Evolutionary conservation across 2,113 vertebrate genomes (phyloP).

Genomic region (Dunckerocampus dactyliophorus): DNA sequence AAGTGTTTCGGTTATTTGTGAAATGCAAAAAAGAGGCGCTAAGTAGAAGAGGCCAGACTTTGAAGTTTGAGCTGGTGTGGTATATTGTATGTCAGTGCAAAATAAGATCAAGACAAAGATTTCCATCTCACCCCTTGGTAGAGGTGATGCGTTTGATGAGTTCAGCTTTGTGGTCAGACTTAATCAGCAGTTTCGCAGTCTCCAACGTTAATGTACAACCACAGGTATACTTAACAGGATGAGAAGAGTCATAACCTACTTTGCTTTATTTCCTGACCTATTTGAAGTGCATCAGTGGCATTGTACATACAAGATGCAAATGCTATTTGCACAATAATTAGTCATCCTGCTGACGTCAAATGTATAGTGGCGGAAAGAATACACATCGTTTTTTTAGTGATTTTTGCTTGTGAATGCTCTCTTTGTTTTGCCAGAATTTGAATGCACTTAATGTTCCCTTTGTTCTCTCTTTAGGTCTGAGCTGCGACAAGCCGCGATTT

Average conservation of each 20-base stretch:
- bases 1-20: conserved; percentile 27
- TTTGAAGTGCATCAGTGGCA: conserved; percentile 56
- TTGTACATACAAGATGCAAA: conserved; percentile 39
- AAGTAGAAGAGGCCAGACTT: conserved; percentile 41
- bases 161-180: conserved; percentile 64
- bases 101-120: conserved; percentile 61
- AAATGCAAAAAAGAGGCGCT: conserved; percentile 43
- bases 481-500: conserved; percentile 27
- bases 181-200: conserved; percentile 64
- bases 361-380: background rate
- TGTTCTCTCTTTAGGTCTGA: conserved; percentile 49
- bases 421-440: conserved; percentile 19
- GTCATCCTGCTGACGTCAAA: background rate
- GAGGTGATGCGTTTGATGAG: conserved; percentile 62
- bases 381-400: background rate
- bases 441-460: conserved; percentile 27
- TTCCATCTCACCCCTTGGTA: conserved; percentile 51
- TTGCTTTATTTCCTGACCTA: conserved; percentile 66
- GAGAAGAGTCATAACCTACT: conserved; percentile 48
- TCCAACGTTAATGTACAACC: conserved; percentile 65
- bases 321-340: conserved; percentile 35
- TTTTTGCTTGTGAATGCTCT: conserved; percentile 10
- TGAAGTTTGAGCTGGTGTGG: conserved; percentile 55
- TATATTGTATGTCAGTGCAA: conserved; percentile 45
- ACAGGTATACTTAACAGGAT: conserved; percentile 64